Base-by-base conservation (phyloP, 2,888 invertebrate species). In the Carcina quercana region DNA sequence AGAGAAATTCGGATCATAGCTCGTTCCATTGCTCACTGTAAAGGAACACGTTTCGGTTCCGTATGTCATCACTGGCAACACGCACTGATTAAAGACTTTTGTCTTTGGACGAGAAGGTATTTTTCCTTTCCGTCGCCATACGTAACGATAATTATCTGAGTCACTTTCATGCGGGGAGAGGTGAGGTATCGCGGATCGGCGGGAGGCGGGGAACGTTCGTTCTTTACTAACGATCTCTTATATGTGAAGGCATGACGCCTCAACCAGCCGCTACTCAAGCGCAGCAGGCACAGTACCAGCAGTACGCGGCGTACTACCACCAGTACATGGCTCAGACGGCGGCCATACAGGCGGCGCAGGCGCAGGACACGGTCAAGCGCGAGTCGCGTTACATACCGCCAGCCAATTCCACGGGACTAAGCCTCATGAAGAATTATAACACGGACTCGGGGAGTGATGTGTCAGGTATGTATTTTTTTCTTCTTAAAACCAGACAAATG, bases 381-480 rank as follows among this genome's bases (percentile, higher is more conserved):
- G 22, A 35, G 2, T 35, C 48, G 3, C n/a, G n/a, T n/a, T n/a
- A n/a, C n/a, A n/a, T n/a, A n/a, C 32, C 53, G 0, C 43, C 59
- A 0, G 43, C 56, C 22, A 61, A 60, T 35, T 75, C 80, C 2
- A 73, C 78, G 0, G 82, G 79, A 0, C 67, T 84, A 35, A 86
- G 86, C 34, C 68, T 88, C 37, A 87, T 87, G 59, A 86, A 86
- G 59, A 78, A 85, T 45, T 88, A 87, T 40, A 86, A 86, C 25
- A 86, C 87, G 0, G 87, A 85, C 42, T 82, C 85, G 0, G 85
- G 84, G 22, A 72, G 61, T 15, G 82, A 84, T 14, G 55, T 53
- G 0, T 69, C 72, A 2, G 80, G 80, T 79, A 20, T 44, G 40
- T 38, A 6, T 4, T 8, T 15, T 28, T 17, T 28, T n/a, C n/a